phyloP scores from a whole-genome alignment of 2,888 invertebrate genomes.

The Choreutis nemorana region DNA sequence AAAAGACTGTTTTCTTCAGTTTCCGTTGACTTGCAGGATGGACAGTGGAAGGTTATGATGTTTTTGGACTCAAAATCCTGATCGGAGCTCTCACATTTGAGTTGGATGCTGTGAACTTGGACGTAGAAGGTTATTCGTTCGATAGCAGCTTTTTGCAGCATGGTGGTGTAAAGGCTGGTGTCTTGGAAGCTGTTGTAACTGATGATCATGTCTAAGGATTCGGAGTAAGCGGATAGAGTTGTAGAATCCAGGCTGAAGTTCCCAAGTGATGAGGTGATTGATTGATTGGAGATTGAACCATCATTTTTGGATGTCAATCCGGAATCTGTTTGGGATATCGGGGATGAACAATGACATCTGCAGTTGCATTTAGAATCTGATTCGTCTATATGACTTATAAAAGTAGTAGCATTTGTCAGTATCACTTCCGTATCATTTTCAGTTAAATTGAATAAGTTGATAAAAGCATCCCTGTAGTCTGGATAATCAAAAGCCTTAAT shows the following conservation, averaged over 20 bases:
- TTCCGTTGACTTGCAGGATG: conserved; percentile 31
- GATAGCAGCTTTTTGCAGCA: conserved; percentile 44
- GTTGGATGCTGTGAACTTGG: conserved; percentile 48
- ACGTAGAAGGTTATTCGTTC: conserved; percentile 54
- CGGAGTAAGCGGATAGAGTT: conserved; percentile 47
- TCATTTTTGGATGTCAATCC: conserved; percentile 31
- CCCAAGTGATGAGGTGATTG: conserved; percentile 50
- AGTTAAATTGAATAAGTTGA: conserved; percentile 31
- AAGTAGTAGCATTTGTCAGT: conserved; percentile 2
- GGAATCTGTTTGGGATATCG: conserved; percentile 25
- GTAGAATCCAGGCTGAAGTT: conserved; percentile 46
- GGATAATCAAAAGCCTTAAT: conserved; percentile 47
- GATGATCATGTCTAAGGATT: conserved; percentile 42
- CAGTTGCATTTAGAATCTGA: conserved; percentile 23
- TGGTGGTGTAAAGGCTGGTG: conserved; percentile 27
- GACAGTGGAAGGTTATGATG: conserved; percentile 35
- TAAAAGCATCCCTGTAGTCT: conserved; percentile 40
- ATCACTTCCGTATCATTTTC: conserved; percentile 13
- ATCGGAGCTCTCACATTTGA: conserved; percentile 26
- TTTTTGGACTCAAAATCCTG: conserved; percentile 26
- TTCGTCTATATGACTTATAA: conserved; percentile 13
- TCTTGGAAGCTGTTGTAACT: conserved; percentile 55
- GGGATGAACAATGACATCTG: conserved; percentile 22
- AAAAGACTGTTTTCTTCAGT: conserved; percentile 38
- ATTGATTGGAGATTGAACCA: conserved; percentile 25